Evolutionary conservation across 2,797 vertebrate genomes (phyloP).

Genomic region (Heteromormyrus szaboi): DNA sequence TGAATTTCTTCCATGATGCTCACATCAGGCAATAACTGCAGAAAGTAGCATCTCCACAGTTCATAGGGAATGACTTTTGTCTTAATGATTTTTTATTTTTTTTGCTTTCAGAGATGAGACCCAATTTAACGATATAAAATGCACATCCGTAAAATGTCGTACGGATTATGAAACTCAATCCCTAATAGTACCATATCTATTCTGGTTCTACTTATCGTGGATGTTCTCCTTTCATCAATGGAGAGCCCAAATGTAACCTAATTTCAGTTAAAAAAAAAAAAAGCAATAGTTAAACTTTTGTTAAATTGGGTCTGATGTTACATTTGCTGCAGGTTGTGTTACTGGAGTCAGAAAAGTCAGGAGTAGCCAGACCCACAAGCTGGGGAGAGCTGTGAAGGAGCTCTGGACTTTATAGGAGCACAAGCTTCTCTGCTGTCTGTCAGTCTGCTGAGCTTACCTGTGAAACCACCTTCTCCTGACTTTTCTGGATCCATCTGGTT

Average conservation of each 20-base stretch:
- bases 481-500: slow-evolving; percentile 11
- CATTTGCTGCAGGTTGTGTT: slow-evolving; percentile 1
- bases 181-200: background rate
- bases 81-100: background rate
- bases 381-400: background rate
- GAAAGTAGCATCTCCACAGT: slow-evolving; percentile 17
- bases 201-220: background rate
- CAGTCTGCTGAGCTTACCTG: background rate
- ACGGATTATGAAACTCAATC: background rate
- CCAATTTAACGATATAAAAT: slow-evolving; percentile 14
- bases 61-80: slow-evolving; percentile 11
- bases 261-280: background rate
- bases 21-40: slow-evolving; percentile 21
- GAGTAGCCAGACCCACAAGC: background rate
- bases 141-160: background rate
- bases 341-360: slow-evolving; percentile 21
- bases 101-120: slow-evolving; percentile 10
- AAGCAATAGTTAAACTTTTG: background rate
- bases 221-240: background rate
- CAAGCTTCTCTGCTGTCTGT: background rate
- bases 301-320: slow-evolving; percentile 12
- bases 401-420: background rate
- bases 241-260: background rate
- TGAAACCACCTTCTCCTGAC: slow-evolving; percentile 1
- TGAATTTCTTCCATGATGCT: slow-evolving; percentile 22